These are phyloP conservation scores for Chaetogeoica ovagalla DNA, from an alignment of 2,888 invertebrate species.

Conservation along the genomic window DNA sequence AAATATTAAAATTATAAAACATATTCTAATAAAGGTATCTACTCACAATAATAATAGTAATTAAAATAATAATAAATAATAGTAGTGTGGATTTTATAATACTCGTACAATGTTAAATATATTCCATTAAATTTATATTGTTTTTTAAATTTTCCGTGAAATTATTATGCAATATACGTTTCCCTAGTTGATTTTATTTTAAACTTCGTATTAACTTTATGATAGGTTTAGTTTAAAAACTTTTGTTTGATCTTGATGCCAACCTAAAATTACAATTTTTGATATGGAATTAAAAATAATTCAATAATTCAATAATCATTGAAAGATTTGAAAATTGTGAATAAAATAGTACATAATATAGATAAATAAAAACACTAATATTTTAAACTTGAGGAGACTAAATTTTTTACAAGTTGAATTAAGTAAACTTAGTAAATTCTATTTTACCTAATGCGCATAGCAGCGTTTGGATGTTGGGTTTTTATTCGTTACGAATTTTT, in stretches of 20 bases:
- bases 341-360: neutral
- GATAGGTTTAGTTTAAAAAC: neutral
- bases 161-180: neutral
- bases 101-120: neutral
- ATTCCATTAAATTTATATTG: neutral
- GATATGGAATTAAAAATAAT: neutral
- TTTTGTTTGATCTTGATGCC: neutral
- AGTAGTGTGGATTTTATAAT: too few relatives aligned
- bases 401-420: neutral
- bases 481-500: neutral
- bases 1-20: too few relatives aligned
- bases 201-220: neutral
- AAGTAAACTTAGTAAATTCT: neutral
- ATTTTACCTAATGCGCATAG: slow-evolving; percentile 5
- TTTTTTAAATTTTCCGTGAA: neutral
- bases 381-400: neutral
- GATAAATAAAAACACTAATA: neutral
- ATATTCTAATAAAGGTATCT: too few relatives aligned
- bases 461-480: neutral
- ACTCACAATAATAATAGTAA: too few relatives aligned
- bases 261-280: neutral
- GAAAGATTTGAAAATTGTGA: neutral
- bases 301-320: neutral
- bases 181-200: neutral
- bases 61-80: too few relatives aligned